A percentile compares a stretch with the other conserved stretches of the same genome.
phyloP scores from a whole-genome alignment of 2,888 invertebrate species.

The Lucinisca nassula region DNA sequence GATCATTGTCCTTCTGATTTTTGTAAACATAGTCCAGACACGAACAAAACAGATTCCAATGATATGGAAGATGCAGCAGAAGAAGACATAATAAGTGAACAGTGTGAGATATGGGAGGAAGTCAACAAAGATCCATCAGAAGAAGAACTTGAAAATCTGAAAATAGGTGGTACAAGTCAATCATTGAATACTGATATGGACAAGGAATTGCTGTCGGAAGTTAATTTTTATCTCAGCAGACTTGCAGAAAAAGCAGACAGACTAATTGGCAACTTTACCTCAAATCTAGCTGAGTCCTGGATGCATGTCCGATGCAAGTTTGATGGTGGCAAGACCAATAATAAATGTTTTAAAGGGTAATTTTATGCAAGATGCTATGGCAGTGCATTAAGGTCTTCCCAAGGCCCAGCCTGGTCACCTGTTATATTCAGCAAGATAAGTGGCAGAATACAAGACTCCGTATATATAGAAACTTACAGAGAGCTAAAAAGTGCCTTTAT shows the following conservation, averaged over 20 bases:
- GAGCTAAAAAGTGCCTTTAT: background rate
- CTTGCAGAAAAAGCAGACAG: conserved; percentile 23
- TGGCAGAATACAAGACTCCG: background rate
- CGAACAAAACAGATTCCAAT: background rate
- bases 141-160: background rate
- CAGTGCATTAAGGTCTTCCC: background rate
- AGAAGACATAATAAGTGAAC: background rate
- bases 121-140: background rate
- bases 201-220: conserved; percentile 3
- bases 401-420: conserved; percentile 38
- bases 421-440: background rate
- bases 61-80: background rate
- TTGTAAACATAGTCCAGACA: background rate
- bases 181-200: background rate
- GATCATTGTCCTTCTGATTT: no score
- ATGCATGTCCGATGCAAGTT: conserved; percentile 39
- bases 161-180: background rate
- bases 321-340: conserved; percentile 37
- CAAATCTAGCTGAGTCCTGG: conserved; percentile 31
- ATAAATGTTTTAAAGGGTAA: background rate
- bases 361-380: conserved; percentile 38
- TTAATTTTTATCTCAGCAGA: conserved; percentile 3
- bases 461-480: conserved; percentile 25
- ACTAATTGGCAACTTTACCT: conserved; percentile 32
- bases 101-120: background rate